A percentile compares a stretch with the other conserved stretches of the same genome.
Evolutionary conservation across 2,797 vertebrate genomes (phyloP).

Genomic region (Pangasius sanitwongsei): DNA sequence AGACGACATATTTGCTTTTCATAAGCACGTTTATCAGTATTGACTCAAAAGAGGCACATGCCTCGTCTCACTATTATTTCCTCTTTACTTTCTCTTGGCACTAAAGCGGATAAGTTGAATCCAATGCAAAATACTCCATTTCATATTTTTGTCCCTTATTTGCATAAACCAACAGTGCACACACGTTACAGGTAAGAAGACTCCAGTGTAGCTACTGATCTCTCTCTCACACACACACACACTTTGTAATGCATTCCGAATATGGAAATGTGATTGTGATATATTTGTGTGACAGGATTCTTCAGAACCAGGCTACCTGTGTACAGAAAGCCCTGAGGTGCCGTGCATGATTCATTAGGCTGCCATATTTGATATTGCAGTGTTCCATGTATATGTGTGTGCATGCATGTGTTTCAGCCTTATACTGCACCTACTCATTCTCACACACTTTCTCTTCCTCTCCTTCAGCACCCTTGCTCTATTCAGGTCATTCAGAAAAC

Average conservation of each 20-base stretch:
- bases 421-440: slow-evolving; percentile 46
- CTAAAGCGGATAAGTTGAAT: slow-evolving; percentile 7
- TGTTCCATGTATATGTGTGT: background rate
- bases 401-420: slow-evolving; percentile 22
- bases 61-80: background rate
- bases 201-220: background rate
- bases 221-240: background rate
- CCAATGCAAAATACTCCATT: slow-evolving; percentile 67
- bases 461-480: slow-evolving; percentile 64
- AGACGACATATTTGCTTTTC: slow-evolving; percentile 12
- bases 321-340: background rate
- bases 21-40: background rate
- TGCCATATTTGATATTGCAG: background rate
- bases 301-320: background rate
- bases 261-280: slow-evolving; percentile 44
- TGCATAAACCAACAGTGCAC: slow-evolving; percentile 58
- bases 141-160: slow-evolving; percentile 54
- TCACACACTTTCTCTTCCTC: slow-evolving; percentile 58
- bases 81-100: background rate
- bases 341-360: background rate
- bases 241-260: background rate
- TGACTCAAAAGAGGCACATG: background rate
- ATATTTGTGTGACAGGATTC: background rate
- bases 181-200: background rate
- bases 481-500: slow-evolving; percentile 75